Base-by-base conservation (phyloP, 2,888 invertebrate species). In the Herminia tarsipennalis region DNA sequence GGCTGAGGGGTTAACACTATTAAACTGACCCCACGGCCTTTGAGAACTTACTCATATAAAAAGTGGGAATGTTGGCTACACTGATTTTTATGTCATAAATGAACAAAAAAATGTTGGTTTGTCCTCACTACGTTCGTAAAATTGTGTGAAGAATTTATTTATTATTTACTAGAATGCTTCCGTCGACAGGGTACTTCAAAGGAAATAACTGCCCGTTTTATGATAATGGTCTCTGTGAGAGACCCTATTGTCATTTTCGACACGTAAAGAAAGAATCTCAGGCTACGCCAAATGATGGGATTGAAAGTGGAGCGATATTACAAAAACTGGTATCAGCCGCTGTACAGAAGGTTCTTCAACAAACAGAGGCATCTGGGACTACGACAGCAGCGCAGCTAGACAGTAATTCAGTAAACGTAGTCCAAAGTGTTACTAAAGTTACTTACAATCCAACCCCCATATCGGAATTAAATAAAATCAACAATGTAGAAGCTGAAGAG, bases 191-290 rank as follows among this genome's bases (percentile, higher is more conserved):
- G 56, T 95, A 96, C 81, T 98, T 98, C 78, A 95, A 96, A 87
- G 94, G 94, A 70, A 94, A 97, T 57, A 94, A 93, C 69, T 98
- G 98, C 82, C 98, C 98, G 14, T 98, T 95, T 88, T 97, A 94
- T 81, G 94, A 95, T 72, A 94, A 92, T 77, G 95, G 95, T 52
- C 88, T 94, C 36, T 98, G 98, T 87, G 95, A 95, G 65, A 93
- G 98, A 71, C 97, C 98, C 13, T 97, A 98, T 86, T 98, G 98
- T 88, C 98, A 98, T 88, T 98, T 96, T 84, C 95, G 96, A 76
- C 98, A 98, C 86, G 93, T 94, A 62, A 95, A 94, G 74, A 95
- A 94, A 91, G 96, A 96, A 92, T 70, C 74, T 51, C 81, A 81
- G 53, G 86, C 81, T 58, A 75, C 83, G 45, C 52, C 72, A 49